A percentile compares a stretch with the other conserved stretches of the same genome.
phyloP scores from a whole-genome alignment of 2,797 vertebrate species.

The Poeciliopsis gracilis region DNA sequence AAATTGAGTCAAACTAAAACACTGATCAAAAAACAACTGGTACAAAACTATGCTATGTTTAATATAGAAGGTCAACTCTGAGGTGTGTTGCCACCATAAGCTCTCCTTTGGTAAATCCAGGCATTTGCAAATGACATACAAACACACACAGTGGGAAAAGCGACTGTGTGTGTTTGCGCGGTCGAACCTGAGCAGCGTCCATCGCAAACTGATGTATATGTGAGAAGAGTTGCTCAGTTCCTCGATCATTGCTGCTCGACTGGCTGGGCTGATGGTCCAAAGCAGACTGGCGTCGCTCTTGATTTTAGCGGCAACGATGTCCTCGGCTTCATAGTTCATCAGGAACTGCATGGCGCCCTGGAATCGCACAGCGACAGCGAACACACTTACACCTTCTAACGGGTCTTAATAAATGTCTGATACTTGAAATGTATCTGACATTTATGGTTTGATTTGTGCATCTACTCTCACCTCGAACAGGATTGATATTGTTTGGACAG shows the following conservation, averaged over 20 bases:
- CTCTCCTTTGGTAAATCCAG: no score
- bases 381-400: neutral
- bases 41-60: no score
- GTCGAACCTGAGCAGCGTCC: conserved; percentile 73
- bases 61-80: neutral
- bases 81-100: neutral
- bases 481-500: neutral
- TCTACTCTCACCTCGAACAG: neutral
- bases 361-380: neutral
- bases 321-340: conserved; percentile 75
- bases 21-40: neutral
- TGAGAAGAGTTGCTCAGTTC: conserved; percentile 75
- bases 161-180: neutral
- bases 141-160: neutral
- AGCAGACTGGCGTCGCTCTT: conserved; percentile 80
- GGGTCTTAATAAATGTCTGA: conserved; percentile 9
- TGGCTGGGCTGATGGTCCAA: conserved; percentile 79
- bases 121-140: neutral
- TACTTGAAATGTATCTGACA: neutral
- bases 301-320: conserved; percentile 70
- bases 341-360: conserved; percentile 76
- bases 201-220: conserved; percentile 70
- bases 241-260: conserved; percentile 65
- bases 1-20: neutral
- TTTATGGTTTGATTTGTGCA: neutral